Conservation (phyloP, 2,888 invertebrate species). For the Drosophila buzzatii region DNA sequence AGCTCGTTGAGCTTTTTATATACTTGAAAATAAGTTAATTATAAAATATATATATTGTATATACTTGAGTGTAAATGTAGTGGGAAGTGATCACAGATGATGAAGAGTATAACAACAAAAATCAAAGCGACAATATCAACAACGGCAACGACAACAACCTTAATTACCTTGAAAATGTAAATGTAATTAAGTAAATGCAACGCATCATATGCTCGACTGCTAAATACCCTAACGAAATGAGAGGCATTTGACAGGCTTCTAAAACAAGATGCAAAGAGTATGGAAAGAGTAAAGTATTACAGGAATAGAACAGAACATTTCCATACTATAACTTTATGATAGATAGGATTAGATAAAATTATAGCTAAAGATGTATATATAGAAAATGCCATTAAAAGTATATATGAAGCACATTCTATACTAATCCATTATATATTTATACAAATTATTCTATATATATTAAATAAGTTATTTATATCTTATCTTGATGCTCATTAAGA, state of each 20-base stretch:
- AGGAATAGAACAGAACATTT: neutral
- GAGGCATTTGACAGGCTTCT: too few species aligned
- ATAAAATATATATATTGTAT: constrained; percentile 45
- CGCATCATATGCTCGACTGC: neutral
- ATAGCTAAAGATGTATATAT: neutral
- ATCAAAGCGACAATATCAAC: constrained; percentile 17
- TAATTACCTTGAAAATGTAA: constrained; percentile 60
- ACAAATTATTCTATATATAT: neutral
- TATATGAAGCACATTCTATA: neutral
- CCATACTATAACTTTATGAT: neutral
- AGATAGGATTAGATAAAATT: neutral
- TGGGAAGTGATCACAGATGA: constrained; percentile 33
- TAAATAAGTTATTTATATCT: neutral
- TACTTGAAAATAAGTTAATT: constrained; percentile 75
- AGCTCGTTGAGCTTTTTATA: constrained; percentile 51
- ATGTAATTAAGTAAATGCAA: constrained; percentile 69
- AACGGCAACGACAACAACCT: constrained; percentile 22
- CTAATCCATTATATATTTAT: neutral
- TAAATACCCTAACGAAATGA: neutral
- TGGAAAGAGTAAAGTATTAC: neutral
- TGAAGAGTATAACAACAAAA: constrained; percentile 29
- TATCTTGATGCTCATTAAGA: neutral
- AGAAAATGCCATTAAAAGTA: neutral
- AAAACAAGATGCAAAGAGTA: too few species aligned
- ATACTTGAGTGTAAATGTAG: neutral